Base-by-base conservation (phyloP, 2,888 invertebrate genomes). In the Nezara viridula region DNA sequence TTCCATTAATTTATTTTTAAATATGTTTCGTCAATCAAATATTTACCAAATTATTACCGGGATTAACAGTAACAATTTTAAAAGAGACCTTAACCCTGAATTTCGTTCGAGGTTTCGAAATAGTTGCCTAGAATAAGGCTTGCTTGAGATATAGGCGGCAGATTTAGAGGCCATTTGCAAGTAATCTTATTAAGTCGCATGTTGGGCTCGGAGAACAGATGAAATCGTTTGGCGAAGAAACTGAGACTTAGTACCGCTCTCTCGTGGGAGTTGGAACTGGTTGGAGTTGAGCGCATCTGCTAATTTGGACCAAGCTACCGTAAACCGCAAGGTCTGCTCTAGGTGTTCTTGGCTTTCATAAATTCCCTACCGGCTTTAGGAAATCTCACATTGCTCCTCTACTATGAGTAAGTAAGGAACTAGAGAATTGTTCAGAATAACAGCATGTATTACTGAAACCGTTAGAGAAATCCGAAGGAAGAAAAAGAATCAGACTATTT, bases 261-360 rank as follows among this genome's bases (percentile, higher is more conserved):
- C 55, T n/a, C n/a, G 55, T n/a, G 55, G 55, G 55, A 55, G 55
- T n/a, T n/a, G 55, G n/a, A 55, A 55, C 55, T n/a, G 55, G 47
- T 12, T 47, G 47, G 12, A 47, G 47, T 47, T 47, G 47, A 55
- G 55, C n/a, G 24, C 55, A n/a, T 7, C 24, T 55, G n/a, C 55
- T 55, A 55, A 55, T n/a, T 55, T 55, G 55, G 14, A n/a, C 55
- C 55, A 55, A 19, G 14, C 50, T 19, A 50, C 50, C 50, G 50
- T 50, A 50, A 55, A 55, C 55, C 55, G 55, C 55, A 55, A n/a
- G n/a, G 50, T 9, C n/a, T 55, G 24, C 55, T 55, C 55, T 55
- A 6, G 7, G 21, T n/a, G n/a, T 55, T n/a, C 14, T 19, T n/a
- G 0, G n/a, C 55, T 55, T n/a, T n/a, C 9, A n/a, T 55, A 55